phyloP scores from a whole-genome alignment of 2,113 vertebrate genomes.

The Podiceps cristatus region DNA sequence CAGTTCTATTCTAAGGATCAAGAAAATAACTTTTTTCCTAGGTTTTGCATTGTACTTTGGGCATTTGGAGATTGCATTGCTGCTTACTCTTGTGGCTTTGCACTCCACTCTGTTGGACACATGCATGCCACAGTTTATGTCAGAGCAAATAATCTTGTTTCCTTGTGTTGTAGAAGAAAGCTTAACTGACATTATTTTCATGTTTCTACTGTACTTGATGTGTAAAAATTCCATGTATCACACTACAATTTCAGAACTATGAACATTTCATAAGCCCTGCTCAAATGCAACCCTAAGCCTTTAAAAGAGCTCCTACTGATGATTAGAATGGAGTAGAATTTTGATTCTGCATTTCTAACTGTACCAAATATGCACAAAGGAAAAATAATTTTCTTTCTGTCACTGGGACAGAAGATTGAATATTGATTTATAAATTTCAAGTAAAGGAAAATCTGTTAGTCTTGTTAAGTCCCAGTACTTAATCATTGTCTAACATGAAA shows the following conservation, averaged over 20 bases:
- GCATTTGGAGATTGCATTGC: not conserved
- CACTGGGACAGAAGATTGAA: not conserved
- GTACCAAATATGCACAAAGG: not conserved
- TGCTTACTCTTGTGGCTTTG: not conserved
- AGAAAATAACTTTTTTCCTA: not conserved
- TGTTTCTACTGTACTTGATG: not conserved
- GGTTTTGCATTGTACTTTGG: not conserved
- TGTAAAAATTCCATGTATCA: not conserved
- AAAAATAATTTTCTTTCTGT: not conserved
- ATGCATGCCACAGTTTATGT: not conserved
- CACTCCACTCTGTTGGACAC: not conserved
- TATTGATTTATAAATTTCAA: not conserved
- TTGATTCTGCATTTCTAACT: not conserved
- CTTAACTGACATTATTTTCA: fast-evolving
- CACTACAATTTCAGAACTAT: not conserved
- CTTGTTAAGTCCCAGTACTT: not conserved
- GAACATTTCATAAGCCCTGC: not conserved
- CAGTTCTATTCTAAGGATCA: not conserved
- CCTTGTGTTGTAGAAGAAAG: not conserved
- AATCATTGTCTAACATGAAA: not conserved
- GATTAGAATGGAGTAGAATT: not conserved
- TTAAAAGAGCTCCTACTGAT: not conserved
- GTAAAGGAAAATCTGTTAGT: not conserved
- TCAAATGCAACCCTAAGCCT: fast-evolving
- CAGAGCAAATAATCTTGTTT: not conserved